phyloP scores from a whole-genome alignment of 2,113 vertebrate genomes.

The Macaca nemestrina region DNA sequence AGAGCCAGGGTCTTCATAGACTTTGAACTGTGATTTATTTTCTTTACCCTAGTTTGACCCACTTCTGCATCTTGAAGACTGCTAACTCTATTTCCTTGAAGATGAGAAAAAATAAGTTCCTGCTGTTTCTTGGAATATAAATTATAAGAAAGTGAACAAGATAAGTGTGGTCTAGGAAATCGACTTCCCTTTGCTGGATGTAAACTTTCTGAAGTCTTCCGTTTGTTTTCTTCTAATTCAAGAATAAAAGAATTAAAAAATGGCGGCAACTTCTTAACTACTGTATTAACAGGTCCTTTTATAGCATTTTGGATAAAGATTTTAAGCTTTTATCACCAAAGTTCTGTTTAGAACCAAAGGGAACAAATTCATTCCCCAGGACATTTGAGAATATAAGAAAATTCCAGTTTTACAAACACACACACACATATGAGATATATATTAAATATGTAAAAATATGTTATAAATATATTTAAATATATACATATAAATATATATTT shows the following conservation, averaged over 20 bases:
- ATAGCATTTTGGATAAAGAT: constrained; percentile 19
- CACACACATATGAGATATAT: no score
- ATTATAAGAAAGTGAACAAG: constrained; percentile 51
- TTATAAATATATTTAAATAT: neutral
- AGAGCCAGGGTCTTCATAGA: neutral
- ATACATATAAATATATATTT: neutral
- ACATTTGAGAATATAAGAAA: neutral
- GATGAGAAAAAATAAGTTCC: constrained; percentile 49
- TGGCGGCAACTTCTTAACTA: neutral
- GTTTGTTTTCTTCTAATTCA: neutral
- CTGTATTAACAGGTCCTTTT: neutral
- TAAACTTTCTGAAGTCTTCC: neutral
- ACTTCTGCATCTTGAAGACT: constrained; percentile 36
- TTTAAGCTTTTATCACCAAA: neutral
- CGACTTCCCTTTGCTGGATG: neutral
- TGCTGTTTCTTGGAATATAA: constrained; percentile 29
- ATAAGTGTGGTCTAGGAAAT: neutral
- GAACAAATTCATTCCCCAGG: neutral
- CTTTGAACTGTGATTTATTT: constrained; percentile 55
- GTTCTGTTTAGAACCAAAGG: neutral
- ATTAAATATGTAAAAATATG: neutral
- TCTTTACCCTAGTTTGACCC: constrained; percentile 30
- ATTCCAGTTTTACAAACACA: neutral
- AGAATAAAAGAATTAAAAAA: neutral
- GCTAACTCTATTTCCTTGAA: constrained; percentile 31